Percentiles rank a stretch among this genome's conserved stretches.
Evolutionary conservation across 1,140 invertebrate species (phyloP).

Genomic region (Kradibia gibbosae): DNA sequence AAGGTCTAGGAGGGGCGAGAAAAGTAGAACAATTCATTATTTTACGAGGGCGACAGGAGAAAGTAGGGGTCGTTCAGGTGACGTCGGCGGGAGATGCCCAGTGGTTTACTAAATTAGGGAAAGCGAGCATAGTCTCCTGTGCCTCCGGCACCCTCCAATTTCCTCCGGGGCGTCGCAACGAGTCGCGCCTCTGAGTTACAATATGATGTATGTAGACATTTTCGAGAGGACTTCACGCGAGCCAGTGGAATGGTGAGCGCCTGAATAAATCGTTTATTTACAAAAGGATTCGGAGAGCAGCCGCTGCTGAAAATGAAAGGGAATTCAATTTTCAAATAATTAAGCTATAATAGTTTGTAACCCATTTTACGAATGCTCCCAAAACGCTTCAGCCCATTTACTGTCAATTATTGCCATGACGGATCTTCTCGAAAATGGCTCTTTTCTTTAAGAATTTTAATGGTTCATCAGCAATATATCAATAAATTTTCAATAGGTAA

Average conservation of each 20-base stretch:
- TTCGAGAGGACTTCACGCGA: not conserved
- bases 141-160: conserved; percentile 55
- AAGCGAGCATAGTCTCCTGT: conserved; percentile 54
- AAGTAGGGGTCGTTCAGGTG: conserved; percentile 32
- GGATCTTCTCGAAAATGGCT: not conserved
- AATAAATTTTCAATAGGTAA: no score
- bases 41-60: conserved; percentile 23
- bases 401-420: not conserved
- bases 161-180: conserved; percentile 36
- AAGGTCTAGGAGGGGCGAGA: not conserved
- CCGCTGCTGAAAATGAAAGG: conserved; percentile 4
- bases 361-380: not conserved
- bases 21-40: conserved; percentile 48
- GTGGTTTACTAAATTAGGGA: conserved; percentile 60
- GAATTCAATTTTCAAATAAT: conserved; percentile 36
- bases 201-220: conserved; percentile 18
- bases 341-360: conserved; percentile 36
- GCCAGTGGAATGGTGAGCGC: not conserved
- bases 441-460: not conserved
- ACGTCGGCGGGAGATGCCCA: conserved; percentile 18
- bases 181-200: not conserved
- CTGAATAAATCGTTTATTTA: conserved; percentile 31
- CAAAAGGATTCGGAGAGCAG: not conserved
- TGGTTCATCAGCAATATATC: no score
- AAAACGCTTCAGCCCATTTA: not conserved